These are phyloP conservation scores for Arvicola amphibius DNA, from an alignment of 2,797 vertebrate species.

Conservation along the genomic window DNA sequence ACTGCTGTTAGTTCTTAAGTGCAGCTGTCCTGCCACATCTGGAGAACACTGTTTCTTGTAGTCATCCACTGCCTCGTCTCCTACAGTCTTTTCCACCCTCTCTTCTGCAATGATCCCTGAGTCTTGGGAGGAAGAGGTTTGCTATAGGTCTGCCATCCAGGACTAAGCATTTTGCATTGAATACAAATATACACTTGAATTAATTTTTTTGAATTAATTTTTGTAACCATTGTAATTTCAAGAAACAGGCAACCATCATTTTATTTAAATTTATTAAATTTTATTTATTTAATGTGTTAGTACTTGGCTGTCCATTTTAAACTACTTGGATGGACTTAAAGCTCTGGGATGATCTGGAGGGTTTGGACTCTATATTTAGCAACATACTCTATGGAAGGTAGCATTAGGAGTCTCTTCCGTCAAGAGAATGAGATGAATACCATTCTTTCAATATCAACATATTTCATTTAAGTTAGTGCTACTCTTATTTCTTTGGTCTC, in stretches of 20 bases:
- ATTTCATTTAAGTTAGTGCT: background rate
- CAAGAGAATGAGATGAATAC: background rate
- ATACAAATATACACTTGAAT: background rate
- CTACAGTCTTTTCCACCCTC: background rate
- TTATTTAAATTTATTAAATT: too few species aligned
- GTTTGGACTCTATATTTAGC: background rate
- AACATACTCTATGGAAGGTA: background rate
- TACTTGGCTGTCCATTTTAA: background rate
- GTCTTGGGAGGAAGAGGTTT: background rate
- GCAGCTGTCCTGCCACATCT: background rate
- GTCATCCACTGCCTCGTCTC: background rate
- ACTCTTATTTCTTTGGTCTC: background rate
- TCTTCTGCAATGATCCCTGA: background rate
- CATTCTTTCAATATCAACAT: background rate
- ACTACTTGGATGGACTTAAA: background rate
- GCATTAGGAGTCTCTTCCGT: background rate
- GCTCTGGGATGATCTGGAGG: background rate
- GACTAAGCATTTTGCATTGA: background rate
- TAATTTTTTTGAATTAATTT: background rate
- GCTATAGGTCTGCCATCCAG: background rate
- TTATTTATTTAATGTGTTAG: background rate
- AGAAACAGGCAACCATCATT: background rate
- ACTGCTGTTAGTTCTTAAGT: background rate
- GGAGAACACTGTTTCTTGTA: background rate
- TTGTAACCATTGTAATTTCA: background rate